A percentile compares a stretch with the other conserved stretches of the same genome.
Evolutionary conservation across 2,797 vertebrate genomes (phyloP).

Genomic region (Pelochelys cantorii): DNA sequence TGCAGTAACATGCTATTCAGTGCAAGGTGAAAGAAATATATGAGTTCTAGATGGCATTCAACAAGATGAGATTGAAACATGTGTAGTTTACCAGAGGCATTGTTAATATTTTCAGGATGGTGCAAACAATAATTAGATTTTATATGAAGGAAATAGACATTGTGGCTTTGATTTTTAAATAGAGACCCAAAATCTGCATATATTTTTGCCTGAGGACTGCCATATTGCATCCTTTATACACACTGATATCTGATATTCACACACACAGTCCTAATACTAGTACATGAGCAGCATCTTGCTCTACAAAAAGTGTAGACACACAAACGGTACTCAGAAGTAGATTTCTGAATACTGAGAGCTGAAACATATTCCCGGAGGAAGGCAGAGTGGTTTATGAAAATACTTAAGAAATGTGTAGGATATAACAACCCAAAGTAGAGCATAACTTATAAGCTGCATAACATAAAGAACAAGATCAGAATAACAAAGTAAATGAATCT

Average conservation of each 20-base stretch:
- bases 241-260: neutral
- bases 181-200: neutral
- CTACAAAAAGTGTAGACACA: neutral
- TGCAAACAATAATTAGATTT: neutral
- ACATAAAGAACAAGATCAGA: neutral
- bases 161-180: neutral
- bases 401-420: neutral
- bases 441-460: neutral
- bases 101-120: neutral
- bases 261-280: neutral
- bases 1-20: neutral
- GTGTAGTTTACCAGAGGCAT: neutral
- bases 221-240: neutral
- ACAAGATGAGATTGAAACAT: neutral
- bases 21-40: neutral
- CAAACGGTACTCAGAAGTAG: neutral
- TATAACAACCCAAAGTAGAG: neutral
- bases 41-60: accelerated
- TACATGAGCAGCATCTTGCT: neutral
- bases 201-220: neutral
- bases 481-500: neutral
- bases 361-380: neutral
- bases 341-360: neutral
- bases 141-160: neutral
- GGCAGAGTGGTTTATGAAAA: neutral